Percentiles rank a stretch among this genome's conserved stretches.
phyloP scores from a whole-genome alignment of 2,113 vertebrate species.

The Cnemophilus loriae region DNA sequence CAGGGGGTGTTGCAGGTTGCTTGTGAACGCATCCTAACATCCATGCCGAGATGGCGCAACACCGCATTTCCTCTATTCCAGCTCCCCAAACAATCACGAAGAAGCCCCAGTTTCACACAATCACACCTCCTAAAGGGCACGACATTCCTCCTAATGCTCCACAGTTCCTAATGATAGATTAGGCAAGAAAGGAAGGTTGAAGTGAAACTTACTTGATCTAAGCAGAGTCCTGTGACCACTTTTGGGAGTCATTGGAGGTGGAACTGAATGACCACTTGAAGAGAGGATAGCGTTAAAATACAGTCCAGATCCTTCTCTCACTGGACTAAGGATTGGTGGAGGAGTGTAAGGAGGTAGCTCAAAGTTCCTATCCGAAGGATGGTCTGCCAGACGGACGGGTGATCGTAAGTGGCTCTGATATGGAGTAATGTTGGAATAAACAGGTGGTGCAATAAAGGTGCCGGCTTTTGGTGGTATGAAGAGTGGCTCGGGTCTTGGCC shows the following conservation, averaged over 20 bases:
- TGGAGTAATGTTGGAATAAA: slow-evolving; percentile 91
- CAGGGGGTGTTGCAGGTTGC: slow-evolving; percentile 55
- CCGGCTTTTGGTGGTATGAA: slow-evolving; percentile 95
- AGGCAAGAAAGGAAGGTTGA: not conserved
- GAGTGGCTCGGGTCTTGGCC: slow-evolving; percentile 90
- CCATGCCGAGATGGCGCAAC: not conserved
- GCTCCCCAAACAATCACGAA: not conserved
- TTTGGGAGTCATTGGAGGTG: slow-evolving; percentile 90
- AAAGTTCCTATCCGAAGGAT: slow-evolving; percentile 79
- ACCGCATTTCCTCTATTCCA: not conserved
- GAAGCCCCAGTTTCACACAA: not conserved
- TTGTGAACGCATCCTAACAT: not conserved
- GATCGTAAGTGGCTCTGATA: slow-evolving; percentile 98
- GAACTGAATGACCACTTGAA: slow-evolving; percentile 74
- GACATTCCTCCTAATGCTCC: not conserved
- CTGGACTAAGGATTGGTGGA: slow-evolving; percentile 95
- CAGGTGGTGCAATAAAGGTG: slow-evolving; percentile 86
- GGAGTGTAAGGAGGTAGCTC: slow-evolving; percentile 94
- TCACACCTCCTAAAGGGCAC: not conserved
- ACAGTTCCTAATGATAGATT: not conserved
- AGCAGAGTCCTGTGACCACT: slow-evolving; percentile 90
- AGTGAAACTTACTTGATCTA: slow-evolving; percentile 86
- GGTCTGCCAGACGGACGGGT: slow-evolving; percentile 87
- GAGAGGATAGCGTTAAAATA: slow-evolving; percentile 97
- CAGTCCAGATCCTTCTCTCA: slow-evolving; percentile 93